Evolutionary conservation across 2,888 invertebrate species (phyloP).

Genomic region (Pandemis corylana): DNA sequence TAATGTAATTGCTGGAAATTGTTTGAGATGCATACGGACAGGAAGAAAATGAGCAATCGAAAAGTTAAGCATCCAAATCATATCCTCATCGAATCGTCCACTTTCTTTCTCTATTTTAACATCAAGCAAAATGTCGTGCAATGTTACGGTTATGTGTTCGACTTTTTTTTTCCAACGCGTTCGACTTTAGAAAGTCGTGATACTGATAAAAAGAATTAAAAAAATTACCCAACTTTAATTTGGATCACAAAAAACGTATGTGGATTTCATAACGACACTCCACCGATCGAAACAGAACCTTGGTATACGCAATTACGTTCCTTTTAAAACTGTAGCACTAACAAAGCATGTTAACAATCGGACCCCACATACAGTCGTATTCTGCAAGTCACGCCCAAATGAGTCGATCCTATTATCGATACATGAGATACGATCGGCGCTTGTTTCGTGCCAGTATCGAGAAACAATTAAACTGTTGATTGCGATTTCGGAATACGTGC

Average conservation of each 20-base stretch:
- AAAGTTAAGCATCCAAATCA: too few relatives aligned
- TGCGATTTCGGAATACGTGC: slow-evolving; percentile 34
- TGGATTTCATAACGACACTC: background rate
- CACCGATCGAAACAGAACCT: slow-evolving; percentile 3
- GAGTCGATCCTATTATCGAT: slow-evolving; percentile 77
- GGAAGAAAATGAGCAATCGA: background rate
- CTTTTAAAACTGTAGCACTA: background rate
- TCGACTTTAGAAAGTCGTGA: background rate
- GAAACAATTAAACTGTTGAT: slow-evolving; percentile 40
- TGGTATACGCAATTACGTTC: background rate
- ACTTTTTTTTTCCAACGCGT: background rate
- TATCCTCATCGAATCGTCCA: too few relatives aligned
- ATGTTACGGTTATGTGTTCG: background rate
- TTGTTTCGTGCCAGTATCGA: slow-evolving; percentile 48
- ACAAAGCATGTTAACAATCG: slow-evolving; percentile 40
- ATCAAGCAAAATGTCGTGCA: too few relatives aligned
- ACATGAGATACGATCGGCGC: slow-evolving; percentile 56
- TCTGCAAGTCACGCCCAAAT: slow-evolving; percentile 76
- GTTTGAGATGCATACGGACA: background rate
- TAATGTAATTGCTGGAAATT: slow-evolving; percentile 22
- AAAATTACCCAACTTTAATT: slow-evolving; percentile 1
- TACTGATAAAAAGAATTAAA: background rate
- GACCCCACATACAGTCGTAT: slow-evolving; percentile 73
- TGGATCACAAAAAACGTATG: slow-evolving; percentile 11
- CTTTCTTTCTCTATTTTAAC: too few relatives aligned